These are phyloP conservation scores for Eulacestoma nigropectus DNA, from an alignment of 2,113 vertebrate species.

Conservation along the genomic window DNA sequence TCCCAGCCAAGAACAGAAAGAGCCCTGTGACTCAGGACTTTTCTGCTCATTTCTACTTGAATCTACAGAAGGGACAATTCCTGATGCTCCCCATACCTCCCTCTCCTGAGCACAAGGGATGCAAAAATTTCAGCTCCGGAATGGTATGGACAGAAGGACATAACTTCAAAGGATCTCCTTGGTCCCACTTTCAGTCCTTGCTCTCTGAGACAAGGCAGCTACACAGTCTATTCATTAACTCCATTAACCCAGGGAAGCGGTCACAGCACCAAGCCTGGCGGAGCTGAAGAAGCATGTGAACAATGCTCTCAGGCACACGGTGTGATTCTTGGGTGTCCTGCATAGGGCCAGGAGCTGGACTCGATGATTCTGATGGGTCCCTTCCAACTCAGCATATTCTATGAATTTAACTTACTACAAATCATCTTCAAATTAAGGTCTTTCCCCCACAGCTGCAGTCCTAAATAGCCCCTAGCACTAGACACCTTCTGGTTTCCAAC, in stretches of 20 bases:
- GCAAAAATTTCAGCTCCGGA: background rate
- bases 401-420: background rate
- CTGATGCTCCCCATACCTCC: background rate
- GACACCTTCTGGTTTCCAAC: background rate
- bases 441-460: background rate
- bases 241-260: background rate
- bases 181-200: background rate
- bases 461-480: background rate
- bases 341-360: no score
- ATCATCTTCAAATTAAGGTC: background rate
- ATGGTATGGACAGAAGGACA: rapidly evolving
- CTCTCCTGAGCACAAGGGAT: background rate
- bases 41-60: background rate
- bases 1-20: background rate
- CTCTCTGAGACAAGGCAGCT: background rate
- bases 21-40: background rate
- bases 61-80: background rate
- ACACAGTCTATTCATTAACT: background rate
- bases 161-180: background rate
- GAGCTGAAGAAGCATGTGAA: background rate
- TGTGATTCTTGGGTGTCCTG: background rate
- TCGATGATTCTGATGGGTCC: background rate
- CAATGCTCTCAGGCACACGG: background rate
- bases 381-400: background rate
- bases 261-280: background rate